Evolutionary conservation across 1,140 invertebrate species (phyloP), one percentile per base, ranked within the genome.

Genomic region (Halotydeus destructor): DNA sequence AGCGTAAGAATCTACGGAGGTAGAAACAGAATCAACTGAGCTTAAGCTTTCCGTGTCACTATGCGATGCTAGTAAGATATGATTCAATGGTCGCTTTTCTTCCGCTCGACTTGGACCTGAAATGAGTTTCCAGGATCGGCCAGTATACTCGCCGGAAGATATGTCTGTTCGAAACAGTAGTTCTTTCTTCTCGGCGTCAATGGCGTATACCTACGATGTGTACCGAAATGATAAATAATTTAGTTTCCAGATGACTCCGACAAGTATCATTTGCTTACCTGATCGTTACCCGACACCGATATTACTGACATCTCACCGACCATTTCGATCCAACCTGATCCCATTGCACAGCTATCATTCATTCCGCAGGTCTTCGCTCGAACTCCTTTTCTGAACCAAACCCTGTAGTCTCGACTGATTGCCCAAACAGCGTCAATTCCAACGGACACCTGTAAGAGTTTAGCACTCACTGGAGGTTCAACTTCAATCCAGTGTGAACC

Each of bases 391-490:
- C 81, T 66, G 56, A 85, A 86, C 81, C 81, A 88, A 3, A 57
- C 48, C 54, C 72, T 71, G 42, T 74, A 71, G 55, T 84, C 76
- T 52, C 77, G 73, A 35, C 76, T 78, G 5, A 86, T 61, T 46
- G 75, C 80, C 85, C 85, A 91, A 5, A 86, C 76, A 3, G 74
- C 66, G 64, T 79, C 72, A n/a, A 66, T 69, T 3, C 85, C 84
- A 16, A 86, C 77, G 42, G 78, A 75, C 4, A 89, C 62, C 58
- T 81, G 76, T 27, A 67, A 57, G 9, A 89, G 47, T 70, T 66
- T 57, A 68, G 68, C 54, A 3, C 66, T 63, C 33, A 70, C 65
- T 0, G 79, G 79, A 27, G 77, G 69, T 45, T 74, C 71, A 1
- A 88, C 73, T 65, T 77, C 72, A 30, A 74, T 54, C 84, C 85